phyloP scores from a whole-genome alignment of 2,113 vertebrate species.

The Perca flavescens region DNA sequence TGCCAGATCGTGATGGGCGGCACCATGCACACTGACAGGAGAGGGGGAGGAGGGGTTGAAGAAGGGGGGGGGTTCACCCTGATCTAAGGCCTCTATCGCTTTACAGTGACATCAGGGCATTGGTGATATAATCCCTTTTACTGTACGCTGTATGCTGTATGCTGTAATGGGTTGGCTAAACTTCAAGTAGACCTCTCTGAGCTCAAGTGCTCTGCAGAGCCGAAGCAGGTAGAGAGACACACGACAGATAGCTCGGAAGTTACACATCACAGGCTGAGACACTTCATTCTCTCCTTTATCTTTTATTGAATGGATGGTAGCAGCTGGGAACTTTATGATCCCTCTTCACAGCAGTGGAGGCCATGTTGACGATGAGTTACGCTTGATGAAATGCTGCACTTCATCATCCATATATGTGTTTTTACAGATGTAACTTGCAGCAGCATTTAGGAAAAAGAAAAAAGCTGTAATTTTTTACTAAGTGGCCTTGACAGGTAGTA shows the following conservation, averaged over 20 bases:
- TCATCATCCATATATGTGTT: conserved; percentile 22
- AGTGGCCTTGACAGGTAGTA: conserved; percentile 37
- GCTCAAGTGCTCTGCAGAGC: conserved; percentile 8
- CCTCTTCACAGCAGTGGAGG: conserved; percentile 1
- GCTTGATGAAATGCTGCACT: conserved; percentile 12
- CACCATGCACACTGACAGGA: conserved; percentile 18
- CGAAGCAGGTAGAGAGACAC: neutral
- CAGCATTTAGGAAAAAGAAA: neutral
- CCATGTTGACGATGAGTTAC: conserved; percentile 39
- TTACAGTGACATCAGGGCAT: conserved; percentile 74
- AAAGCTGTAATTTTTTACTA: conserved; percentile 14
- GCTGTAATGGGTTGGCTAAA: conserved; percentile 40
- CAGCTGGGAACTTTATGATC: conserved; percentile 65
- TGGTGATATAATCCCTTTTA: conserved; percentile 80
- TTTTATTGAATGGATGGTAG: conserved; percentile 42
- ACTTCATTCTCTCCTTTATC: conserved; percentile 38
- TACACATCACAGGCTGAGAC: conserved; percentile 32
- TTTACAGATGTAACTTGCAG: conserved; percentile 36
- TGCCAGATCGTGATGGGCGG: neutral
- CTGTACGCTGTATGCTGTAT: conserved; percentile 32
- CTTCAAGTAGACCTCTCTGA: conserved; percentile 32
- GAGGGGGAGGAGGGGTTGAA: neutral
- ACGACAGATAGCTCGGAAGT: conserved; percentile 29
- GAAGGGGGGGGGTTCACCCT: conserved; percentile 2
- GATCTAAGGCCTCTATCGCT: conserved; percentile 52